Conservation (phyloP, 1,140 invertebrate species). For the Drosophila sproati region DNA sequence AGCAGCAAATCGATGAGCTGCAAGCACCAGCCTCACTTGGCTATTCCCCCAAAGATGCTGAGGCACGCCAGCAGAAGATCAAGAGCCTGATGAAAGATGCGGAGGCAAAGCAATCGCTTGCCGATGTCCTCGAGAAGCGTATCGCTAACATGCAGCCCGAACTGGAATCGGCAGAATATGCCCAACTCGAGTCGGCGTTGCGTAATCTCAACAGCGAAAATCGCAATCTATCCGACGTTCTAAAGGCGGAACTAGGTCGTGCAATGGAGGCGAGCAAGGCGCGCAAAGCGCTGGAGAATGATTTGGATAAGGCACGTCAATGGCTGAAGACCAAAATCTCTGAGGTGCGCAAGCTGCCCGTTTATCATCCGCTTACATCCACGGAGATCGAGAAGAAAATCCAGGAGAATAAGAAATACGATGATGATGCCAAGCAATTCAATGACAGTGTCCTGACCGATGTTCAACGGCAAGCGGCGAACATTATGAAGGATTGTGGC, state of each 20-base stretch:
- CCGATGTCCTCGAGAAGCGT: conserved; percentile 93
- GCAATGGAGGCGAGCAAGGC: conserved; percentile 88
- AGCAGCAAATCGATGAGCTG: conserved; percentile 89
- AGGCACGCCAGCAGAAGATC: conserved; percentile 89
- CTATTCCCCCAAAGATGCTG: conserved; percentile 90
- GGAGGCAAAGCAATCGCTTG: conserved; percentile 92
- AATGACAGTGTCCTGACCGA: conserved; percentile 90
- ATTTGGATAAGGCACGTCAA: conserved; percentile 90
- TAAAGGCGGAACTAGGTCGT: conserved; percentile 90
- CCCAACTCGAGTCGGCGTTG: conserved; percentile 89
- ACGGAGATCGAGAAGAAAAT: conserved; percentile 92
- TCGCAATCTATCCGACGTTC: conserved; percentile 88
- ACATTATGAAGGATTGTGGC: conserved; percentile 92
- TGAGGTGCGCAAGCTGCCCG: conserved; percentile 90
- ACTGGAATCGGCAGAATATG: conserved; percentile 91
- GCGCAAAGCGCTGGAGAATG: conserved; percentile 91
- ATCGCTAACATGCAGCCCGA: conserved; percentile 93
- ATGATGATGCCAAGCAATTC: conserved; percentile 91
- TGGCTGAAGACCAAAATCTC: conserved; percentile 92
- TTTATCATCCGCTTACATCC: conserved; percentile 90
- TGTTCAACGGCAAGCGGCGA: conserved; percentile 90
- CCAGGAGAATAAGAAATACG: conserved; percentile 89
- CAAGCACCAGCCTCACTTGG: conserved; percentile 89
- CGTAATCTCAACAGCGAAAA: conserved; percentile 89
- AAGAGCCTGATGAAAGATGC: conserved; percentile 92